phyloP scores from a whole-genome alignment of 2,888 invertebrate genomes.

The Lottia scabra region DNA sequence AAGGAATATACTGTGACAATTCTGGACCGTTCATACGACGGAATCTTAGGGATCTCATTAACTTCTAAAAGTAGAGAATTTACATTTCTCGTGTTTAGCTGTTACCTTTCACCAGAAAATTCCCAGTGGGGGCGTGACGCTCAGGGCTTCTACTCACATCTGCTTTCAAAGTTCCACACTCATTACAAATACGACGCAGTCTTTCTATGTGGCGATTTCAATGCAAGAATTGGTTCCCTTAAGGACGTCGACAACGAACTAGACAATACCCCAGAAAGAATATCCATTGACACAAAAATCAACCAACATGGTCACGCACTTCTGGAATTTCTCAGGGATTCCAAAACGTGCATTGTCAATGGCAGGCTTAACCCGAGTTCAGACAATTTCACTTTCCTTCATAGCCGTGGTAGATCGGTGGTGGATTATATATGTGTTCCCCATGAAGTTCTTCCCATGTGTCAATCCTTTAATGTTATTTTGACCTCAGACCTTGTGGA shows the following conservation, averaged over 20 bases:
- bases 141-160: background rate
- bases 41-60: background rate
- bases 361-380: background rate
- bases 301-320: constrained; percentile 8
- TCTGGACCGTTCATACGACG: background rate
- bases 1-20: background rate
- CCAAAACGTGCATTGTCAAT: background rate
- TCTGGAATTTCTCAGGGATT: background rate
- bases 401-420: constrained; percentile 1
- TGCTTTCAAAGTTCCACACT: background rate
- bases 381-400: background rate
- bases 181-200: background rate
- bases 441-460: background rate
- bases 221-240: background rate
- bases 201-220: constrained; percentile 4
- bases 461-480: background rate
- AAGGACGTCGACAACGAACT: background rate
- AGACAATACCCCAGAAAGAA: background rate
- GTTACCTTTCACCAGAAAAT: constrained; percentile 1
- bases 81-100: background rate
- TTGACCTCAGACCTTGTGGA: background rate
- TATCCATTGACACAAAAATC: background rate
- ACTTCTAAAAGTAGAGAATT: background rate
- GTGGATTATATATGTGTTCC: constrained; percentile 8
- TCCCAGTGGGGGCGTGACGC: background rate